Evolutionary conservation across 2,113 vertebrate genomes (phyloP).

Genomic region (Ailurus styani): DNA sequence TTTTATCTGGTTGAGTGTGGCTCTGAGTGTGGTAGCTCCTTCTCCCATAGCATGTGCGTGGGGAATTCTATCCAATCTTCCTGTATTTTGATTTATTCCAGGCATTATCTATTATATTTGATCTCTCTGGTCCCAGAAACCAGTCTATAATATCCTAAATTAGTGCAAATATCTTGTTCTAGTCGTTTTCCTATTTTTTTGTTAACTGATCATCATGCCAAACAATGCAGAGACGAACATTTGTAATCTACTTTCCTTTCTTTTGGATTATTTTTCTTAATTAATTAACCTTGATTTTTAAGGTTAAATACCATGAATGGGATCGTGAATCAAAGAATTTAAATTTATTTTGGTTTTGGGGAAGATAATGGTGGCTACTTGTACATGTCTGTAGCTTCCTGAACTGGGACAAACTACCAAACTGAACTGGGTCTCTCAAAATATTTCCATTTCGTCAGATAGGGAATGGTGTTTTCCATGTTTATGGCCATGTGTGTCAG

Average conservation of each 20-base stretch:
- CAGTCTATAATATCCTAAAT: background rate
- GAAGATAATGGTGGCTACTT: background rate
- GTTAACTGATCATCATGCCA: background rate
- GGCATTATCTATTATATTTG: background rate
- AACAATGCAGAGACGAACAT: background rate
- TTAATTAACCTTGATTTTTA: background rate
- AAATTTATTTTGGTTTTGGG: background rate
- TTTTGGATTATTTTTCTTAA: background rate
- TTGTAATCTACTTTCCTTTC: background rate
- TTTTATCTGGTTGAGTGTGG: background rate
- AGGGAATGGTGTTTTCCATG: fast-evolving
- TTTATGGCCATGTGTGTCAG: background rate
- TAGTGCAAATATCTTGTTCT: background rate
- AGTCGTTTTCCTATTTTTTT: background rate
- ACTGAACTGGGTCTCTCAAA: background rate
- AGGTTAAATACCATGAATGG: background rate
- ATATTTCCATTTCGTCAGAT: too few species aligned
- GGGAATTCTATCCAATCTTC: background rate
- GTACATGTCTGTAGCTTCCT: background rate
- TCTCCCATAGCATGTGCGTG: background rate
- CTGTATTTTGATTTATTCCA: background rate
- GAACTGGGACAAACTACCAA: background rate
- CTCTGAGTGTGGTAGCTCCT: background rate
- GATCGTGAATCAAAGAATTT: background rate
- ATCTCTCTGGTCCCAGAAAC: background rate